Evolutionary conservation across 2,113 vertebrate species (phyloP).

Genomic region (Archocentrus centrarchus): DNA sequence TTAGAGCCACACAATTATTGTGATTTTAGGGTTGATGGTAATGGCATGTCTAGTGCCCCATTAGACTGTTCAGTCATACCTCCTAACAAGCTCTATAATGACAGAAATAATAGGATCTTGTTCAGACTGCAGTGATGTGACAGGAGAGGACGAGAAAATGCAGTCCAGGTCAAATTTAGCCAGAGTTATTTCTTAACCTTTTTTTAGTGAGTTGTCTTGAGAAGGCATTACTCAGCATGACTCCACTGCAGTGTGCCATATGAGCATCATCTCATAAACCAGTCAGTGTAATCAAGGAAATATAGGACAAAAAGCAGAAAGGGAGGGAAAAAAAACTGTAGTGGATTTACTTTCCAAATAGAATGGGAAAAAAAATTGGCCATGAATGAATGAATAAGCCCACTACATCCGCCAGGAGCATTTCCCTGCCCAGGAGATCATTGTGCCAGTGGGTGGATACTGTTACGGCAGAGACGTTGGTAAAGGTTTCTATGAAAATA

Average conservation of each 20-base stretch:
- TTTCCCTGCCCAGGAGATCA: constrained; percentile 74
- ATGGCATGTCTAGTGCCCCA: neutral
- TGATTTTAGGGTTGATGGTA: constrained; percentile 1
- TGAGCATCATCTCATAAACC: constrained; percentile 40
- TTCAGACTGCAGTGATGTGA: neutral
- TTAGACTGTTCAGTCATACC: constrained; percentile 1
- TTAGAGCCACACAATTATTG: neutral
- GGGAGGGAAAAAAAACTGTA: constrained; percentile 41
- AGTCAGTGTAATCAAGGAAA: constrained; percentile 49
- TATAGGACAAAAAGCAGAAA: constrained; percentile 56
- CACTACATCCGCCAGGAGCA: constrained; percentile 72
- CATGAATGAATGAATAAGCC: constrained; percentile 78
- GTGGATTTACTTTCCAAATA: constrained; percentile 69
- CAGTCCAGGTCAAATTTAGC: constrained; percentile 19
- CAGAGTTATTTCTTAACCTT: constrained; percentile 17
- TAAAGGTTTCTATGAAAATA: constrained; percentile 75
- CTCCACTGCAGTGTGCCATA: constrained; percentile 8
- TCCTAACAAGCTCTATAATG: neutral
- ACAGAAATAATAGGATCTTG: neutral
- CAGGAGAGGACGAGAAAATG: neutral
- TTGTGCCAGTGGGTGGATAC: constrained; percentile 78
- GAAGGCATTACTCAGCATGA: constrained; percentile 34
- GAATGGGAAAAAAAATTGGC: constrained; percentile 71
- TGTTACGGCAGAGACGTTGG: constrained; percentile 65
- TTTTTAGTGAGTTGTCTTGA: constrained; percentile 30